Evolutionary conservation across 92 coral and sea anemone species (phyloP), one percentile per base, ranked within the genome.

Genomic region (Epizoanthus stellaris): DNA sequence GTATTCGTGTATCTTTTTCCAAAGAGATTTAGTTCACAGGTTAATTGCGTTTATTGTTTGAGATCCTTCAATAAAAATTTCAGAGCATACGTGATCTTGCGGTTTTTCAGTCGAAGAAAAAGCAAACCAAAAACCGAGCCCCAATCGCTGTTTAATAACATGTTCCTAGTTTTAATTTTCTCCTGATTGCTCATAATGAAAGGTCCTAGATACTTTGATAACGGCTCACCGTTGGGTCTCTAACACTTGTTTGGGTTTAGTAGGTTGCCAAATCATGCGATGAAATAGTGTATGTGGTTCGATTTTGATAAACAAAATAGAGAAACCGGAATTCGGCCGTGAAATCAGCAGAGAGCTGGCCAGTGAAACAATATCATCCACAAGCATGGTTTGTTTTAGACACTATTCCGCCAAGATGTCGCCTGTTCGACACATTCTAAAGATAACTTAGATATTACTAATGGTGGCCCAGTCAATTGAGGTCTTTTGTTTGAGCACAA

Each of bases 311-410:
- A 94, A 94, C 98, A 94, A 84, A 86, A 89, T 87, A 86, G 86
- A 88, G 90, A 89, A 92, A 94, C 89, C 93, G 91, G 91, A 92
- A 90, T 92, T 84, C 89, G 88, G 89, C 87, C 94, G 88, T 71
- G 77, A 87, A 88, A 92, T 88, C 91, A 86, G 86, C 54, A 74
- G 79, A 82, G 87, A 89, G 90, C 88, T 88, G 77, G 92, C 60
- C 92, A 81, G 90, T 88, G 92, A 90, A 92, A 94, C 98, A 94
- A 94, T 94, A 94, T 94, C 98, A 88, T 68, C 92, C 85, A 82
- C 90, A 94, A 92, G 95, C 93, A 95, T 94, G 98, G 98, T 94
- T 94, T 94, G 98, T 92, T 92, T 94, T 94, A 94, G 98, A 94
- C 95, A 90, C 92, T 91, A 89, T 84, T 94, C 94, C 98, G 98